Percentiles rank a stretch among this genome's conserved stretches.
Evolutionary conservation across 2,888 invertebrate genomes (phyloP).

Genomic region (Hirtodrosophila alboralis): DNA sequence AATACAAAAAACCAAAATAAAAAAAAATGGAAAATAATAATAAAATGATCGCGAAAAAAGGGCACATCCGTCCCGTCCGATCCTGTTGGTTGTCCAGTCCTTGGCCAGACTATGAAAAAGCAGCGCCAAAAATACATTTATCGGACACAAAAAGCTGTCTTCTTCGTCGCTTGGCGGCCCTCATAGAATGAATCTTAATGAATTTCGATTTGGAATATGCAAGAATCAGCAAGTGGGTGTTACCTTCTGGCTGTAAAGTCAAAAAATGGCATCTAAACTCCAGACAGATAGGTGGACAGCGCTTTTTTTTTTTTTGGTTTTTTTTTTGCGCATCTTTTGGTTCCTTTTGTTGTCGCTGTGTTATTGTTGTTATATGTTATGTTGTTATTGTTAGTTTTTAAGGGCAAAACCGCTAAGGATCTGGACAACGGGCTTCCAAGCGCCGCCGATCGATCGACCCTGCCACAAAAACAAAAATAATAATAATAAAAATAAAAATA

Average conservation of each 20-base stretch:
- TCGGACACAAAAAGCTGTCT: conserved; percentile 45
- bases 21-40: conserved; percentile 16
- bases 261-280: conserved; percentile 78
- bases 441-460: conserved; percentile 62
- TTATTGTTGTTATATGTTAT: conserved; percentile 38
- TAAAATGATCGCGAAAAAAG: conserved; percentile 19
- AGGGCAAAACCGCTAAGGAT: conserved; percentile 33
- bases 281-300: conserved; percentile 78
- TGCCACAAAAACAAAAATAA: conserved; percentile 22
- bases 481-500: conserved; percentile 14
- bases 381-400: conserved; percentile 52
- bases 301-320: conserved; percentile 25
- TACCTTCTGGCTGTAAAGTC: conserved; percentile 82
- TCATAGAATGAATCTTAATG: conserved; percentile 76
- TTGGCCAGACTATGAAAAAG: conserved; percentile 37
- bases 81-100: conserved; percentile 10
- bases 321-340: conserved; percentile 4
- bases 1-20: conserved; percentile 1
- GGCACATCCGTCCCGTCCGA: conserved; percentile 45
- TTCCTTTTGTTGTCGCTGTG: conserved; percentile 39
- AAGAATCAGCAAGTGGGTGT: conserved; percentile 81
- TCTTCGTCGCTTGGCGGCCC: conserved; percentile 29
- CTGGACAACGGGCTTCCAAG: conserved; percentile 40
- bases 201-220: conserved; percentile 71
- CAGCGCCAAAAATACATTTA: conserved; percentile 32